phyloP scores from a whole-genome alignment of 92 coral and sea anemone genomes.

The Metridium senile region DNA sequence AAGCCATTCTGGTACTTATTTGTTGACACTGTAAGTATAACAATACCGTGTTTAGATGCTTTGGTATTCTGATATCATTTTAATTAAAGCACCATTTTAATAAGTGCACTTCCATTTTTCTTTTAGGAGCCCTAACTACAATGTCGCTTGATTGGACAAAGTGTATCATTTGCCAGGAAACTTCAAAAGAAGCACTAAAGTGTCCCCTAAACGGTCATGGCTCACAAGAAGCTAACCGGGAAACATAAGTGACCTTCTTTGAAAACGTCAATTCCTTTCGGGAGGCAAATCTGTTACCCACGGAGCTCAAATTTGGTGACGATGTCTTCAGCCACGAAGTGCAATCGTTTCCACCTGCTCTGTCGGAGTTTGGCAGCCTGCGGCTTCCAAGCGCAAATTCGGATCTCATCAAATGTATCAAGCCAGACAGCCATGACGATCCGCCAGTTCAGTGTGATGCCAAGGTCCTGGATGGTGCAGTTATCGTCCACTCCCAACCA shows the following conservation, averaged over 20 bases:
- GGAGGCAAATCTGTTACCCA: neutral
- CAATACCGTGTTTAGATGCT: neutral
- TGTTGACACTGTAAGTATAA: neutral
- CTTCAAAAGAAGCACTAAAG: conserved; percentile 31
- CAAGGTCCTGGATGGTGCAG: conserved; percentile 21
- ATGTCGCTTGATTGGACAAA: conserved; percentile 25
- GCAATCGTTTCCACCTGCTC: conserved; percentile 52
- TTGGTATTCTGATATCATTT: neutral
- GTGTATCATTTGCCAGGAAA: conserved; percentile 36
- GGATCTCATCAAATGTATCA: conserved; percentile 23
- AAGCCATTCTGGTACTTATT: neutral
- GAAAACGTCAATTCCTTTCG: neutral
- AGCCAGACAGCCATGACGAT: neutral
- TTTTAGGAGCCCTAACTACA: neutral
- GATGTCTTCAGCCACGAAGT: conserved; percentile 50
- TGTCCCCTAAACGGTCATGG: conserved; percentile 56
- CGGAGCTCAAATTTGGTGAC: neutral
- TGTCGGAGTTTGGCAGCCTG: conserved; percentile 46
- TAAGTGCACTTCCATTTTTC: neutral
- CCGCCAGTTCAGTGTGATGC: neutral
- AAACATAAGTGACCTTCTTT: conserved; percentile 6
- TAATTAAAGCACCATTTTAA: neutral
- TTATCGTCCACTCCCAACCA: conserved; percentile 26
- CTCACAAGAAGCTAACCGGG: conserved; percentile 22
- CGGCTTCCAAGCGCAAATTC: conserved; percentile 52